phyloP scores from a whole-genome alignment of 92 coral and sea anemone genomes.

The Pocillopora grandis region DNA sequence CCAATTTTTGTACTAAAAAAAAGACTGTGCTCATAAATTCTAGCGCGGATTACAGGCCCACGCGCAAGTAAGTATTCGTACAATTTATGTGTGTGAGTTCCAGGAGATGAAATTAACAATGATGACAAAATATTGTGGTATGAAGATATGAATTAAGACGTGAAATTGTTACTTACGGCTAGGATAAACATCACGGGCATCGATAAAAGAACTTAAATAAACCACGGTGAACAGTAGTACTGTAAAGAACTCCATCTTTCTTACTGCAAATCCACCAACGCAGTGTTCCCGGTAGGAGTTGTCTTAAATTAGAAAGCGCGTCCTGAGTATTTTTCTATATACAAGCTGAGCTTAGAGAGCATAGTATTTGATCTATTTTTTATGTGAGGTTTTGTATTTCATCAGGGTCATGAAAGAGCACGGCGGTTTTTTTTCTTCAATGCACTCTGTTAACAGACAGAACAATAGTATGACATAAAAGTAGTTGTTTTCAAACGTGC shows the following conservation, averaged over 20 bases:
- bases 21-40: too few relatives aligned
- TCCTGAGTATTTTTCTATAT: neutral
- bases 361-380: neutral
- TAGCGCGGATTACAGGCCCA: too few relatives aligned
- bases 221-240: conserved; percentile 1
- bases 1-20: too few relatives aligned
- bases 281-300: neutral
- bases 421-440: neutral
- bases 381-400: neutral
- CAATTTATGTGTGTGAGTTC: neutral
- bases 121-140: neutral
- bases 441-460: neutral
- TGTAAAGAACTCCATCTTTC: conserved; percentile 3
- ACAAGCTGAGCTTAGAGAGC: neutral
- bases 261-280: neutral
- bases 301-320: neutral
- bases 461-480: neutral
- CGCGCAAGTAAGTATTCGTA: neutral
- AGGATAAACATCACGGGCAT: neutral
- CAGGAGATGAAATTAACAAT: neutral
- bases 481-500: neutral
- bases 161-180: neutral
- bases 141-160: neutral
- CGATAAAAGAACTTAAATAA: neutral
- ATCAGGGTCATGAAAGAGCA: conserved; percentile 1